Conservation (phyloP, 2,113 vertebrate genomes). For the Brachyhypopomus gauderio region DNA sequence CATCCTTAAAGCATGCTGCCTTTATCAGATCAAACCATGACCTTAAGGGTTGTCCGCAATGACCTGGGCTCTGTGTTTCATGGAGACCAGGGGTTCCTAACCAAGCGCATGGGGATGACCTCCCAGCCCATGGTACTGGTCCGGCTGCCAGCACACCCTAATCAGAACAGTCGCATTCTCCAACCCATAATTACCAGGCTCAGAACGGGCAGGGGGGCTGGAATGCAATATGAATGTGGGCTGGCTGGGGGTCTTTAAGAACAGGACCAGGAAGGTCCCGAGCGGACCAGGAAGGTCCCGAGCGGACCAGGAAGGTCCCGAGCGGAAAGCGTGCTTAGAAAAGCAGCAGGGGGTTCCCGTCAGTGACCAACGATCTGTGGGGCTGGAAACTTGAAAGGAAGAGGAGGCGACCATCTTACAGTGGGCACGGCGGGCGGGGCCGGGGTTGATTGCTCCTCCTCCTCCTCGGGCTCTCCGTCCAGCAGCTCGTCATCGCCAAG, state of each 20-base stretch:
- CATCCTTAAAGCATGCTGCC: neutral
- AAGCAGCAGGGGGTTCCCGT: neutral
- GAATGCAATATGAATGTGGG: too few relatives aligned
- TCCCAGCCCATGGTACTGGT: too few relatives aligned
- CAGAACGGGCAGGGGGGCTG: neutral
- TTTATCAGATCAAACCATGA: too few relatives aligned
- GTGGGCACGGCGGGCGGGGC: slow-evolving; percentile 79
- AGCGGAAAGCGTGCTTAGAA: too few relatives aligned
- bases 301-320: too few relatives aligned
- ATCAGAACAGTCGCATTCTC: neutral
- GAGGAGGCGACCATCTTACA: slow-evolving; percentile 65
- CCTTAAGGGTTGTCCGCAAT: too few relatives aligned
- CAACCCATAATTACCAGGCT: neutral
- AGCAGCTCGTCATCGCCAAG: slow-evolving; percentile 84
- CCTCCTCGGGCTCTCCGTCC: slow-evolving; percentile 66
- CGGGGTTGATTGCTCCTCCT: slow-evolving; percentile 48
- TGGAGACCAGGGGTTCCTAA: too few relatives aligned
- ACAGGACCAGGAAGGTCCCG: too few relatives aligned
- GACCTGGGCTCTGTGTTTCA: too few relatives aligned
- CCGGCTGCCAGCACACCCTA: neutral
- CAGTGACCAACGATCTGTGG: neutral
- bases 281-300: too few relatives aligned
- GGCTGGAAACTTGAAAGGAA: neutral
- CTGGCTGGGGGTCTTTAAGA: too few relatives aligned
- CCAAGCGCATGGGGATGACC: too few relatives aligned